Conservation (phyloP, 1,140 invertebrate species). For the Habropoda laboriosa region DNA sequence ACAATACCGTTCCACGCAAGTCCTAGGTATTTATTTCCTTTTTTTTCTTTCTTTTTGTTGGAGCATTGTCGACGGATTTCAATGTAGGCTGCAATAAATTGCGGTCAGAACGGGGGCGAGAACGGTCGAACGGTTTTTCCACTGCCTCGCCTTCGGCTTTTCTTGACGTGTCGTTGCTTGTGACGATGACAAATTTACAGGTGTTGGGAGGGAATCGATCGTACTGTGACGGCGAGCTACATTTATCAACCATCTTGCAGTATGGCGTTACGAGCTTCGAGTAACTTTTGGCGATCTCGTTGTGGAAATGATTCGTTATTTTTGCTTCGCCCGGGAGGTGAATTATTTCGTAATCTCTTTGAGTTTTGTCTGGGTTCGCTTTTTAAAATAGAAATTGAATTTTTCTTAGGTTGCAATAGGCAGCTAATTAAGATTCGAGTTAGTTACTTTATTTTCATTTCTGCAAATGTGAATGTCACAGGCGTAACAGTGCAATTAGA, state of each 20-base stretch:
- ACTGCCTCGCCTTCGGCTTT: not conserved
- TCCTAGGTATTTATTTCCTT: not conserved
- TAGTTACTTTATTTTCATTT: too few relatives aligned
- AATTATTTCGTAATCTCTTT: too few relatives aligned
- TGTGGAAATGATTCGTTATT: not conserved
- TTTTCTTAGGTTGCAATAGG: too few relatives aligned
- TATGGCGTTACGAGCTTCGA: too few relatives aligned
- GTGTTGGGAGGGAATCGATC: slow-evolving; percentile 8
- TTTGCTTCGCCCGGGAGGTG: too few relatives aligned
- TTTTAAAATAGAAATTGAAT: too few relatives aligned
- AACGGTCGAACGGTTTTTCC: not conserved
- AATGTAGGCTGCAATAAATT: slow-evolving; percentile 26
- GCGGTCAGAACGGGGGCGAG: not conserved
- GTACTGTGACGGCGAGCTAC: not conserved
- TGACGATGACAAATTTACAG: slow-evolving; percentile 31
- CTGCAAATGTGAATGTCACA: too few relatives aligned
- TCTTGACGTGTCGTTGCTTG: not conserved
- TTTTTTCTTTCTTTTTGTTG: not conserved
- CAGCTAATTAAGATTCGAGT: too few relatives aligned
- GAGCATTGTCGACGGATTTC: slow-evolving; percentile 8
- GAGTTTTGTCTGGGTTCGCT: too few relatives aligned
- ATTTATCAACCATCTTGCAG: not conserved
- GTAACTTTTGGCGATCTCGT: not conserved
- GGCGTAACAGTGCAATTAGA: too few relatives aligned
- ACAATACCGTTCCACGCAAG: not conserved